A percentile compares a stretch with the other conserved stretches of the same genome.
These are phyloP conservation scores for Synanthedon vespiformis DNA, from an alignment of 2,888 invertebrate genomes.

Conservation along the genomic window DNA sequence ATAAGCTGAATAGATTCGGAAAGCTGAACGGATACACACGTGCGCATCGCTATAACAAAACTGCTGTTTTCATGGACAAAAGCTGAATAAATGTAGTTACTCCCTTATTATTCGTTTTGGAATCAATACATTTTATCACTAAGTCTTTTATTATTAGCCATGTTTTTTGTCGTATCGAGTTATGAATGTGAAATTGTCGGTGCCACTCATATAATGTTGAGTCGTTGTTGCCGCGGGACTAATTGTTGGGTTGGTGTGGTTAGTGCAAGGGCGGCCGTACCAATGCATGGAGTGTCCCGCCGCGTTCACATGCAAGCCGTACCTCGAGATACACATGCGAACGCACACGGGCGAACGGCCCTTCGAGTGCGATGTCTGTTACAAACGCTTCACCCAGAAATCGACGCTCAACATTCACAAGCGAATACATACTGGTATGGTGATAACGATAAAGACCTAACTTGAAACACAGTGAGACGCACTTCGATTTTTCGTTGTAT, in stretches of 20 bases:
- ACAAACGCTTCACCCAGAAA: constrained; percentile 72
- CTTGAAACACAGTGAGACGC: too few species aligned
- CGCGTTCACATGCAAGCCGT: constrained; percentile 73
- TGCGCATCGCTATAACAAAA: too few species aligned
- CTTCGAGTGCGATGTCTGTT: constrained; percentile 70
- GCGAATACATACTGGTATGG: constrained; percentile 70
- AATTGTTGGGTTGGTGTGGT: constrained; percentile 23
- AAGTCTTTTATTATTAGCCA: too few species aligned
- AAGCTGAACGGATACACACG: too few species aligned
- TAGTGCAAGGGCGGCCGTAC: constrained; percentile 69
- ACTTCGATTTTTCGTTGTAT: too few species aligned
- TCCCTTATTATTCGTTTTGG: too few species aligned
- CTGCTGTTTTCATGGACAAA: too few species aligned
- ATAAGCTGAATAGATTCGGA: too few species aligned
- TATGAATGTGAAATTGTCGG: constrained; percentile 46
- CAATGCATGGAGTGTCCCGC: constrained; percentile 71
- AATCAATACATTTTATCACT: too few species aligned
- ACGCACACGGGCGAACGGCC: constrained; percentile 70
- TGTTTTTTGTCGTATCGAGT: not conserved
- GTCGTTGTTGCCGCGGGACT: constrained; percentile 10
- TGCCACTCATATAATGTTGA: constrained; percentile 45
- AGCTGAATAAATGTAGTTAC: too few species aligned
- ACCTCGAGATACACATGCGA: constrained; percentile 74
- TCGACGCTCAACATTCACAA: constrained; percentile 72
- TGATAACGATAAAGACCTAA: not conserved